phyloP scores from a whole-genome alignment of 2,797 vertebrate species.

The Hybognathus amarus region DNA sequence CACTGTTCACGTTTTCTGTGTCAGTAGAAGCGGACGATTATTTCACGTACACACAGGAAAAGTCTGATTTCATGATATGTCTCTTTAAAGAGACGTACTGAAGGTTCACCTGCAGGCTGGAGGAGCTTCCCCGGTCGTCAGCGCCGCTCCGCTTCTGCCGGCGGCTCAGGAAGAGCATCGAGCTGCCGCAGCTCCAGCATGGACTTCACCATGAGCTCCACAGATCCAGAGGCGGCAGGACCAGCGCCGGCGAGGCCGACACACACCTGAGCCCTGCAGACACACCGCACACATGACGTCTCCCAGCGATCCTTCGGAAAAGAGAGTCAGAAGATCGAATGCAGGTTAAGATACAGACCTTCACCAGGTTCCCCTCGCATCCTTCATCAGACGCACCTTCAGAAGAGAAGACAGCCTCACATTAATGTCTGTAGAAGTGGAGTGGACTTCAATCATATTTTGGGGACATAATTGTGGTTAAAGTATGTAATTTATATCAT shows the following conservation, averaged over 20 bases:
- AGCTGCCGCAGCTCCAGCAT: constrained; percentile 93
- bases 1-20: too few relatives aligned
- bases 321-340: too few relatives aligned
- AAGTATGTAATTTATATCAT: too few relatives aligned
- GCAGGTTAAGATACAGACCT: constrained; percentile 34
- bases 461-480: too few relatives aligned
- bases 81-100: too few relatives aligned
- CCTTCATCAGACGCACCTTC: constrained; percentile 41
- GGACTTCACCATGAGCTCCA: constrained; percentile 90
- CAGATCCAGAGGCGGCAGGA: constrained; percentile 79
- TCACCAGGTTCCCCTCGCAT: neutral
- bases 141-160: constrained; percentile 67
- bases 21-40: too few relatives aligned
- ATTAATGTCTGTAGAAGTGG: too few relatives aligned
- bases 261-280: constrained; percentile 52
- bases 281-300: neutral
- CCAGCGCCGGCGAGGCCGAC: constrained; percentile 90
- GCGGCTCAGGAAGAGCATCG: constrained; percentile 79
- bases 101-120: constrained; percentile 63
- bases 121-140: constrained; percentile 51
- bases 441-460: too few relatives aligned
- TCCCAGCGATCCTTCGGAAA: too few relatives aligned
- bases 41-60: fast-evolving
- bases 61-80: too few relatives aligned
- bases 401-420: neutral